Evolutionary conservation across 2,888 invertebrate genomes (phyloP), one percentile per base, ranked within the genome.

Genomic region (Sericinus montela): DNA sequence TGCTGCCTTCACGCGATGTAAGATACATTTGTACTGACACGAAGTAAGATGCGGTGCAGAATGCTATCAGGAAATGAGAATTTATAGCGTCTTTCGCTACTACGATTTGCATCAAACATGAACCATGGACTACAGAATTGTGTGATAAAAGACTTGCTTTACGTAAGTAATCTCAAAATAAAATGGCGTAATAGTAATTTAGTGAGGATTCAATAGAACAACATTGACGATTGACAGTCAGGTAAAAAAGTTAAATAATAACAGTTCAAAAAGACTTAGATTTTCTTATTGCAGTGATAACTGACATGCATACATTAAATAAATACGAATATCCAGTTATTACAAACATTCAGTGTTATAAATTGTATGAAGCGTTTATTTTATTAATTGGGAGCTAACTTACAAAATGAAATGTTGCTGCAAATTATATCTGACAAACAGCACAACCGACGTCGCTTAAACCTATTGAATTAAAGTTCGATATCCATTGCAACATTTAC

Each of bases 1-100:
- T 51, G 48, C 37, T 51, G 37, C 48, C 43, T 45, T 54, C 45
- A 41, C 28, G 16, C 11, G 11, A 32, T 15, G 4, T 35, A 28
- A 44, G 14, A 35, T 44, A 36, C 10, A 9, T 46, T 40, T 14
- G n/a, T 42, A 23, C 19, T 32, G 43, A 39, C 38, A 49, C 49
- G 44, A 44, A 40, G 41, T 30, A 28, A 28, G 23, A 48, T 15
- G 16, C 16, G 15, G 16, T 13, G 34, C 13, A 32, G 5, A 32
- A 7, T 1, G 13, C 8, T 11, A 32, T 32, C 32, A 11, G 11
- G 13, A 1, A 30, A n/a, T 30, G n/a, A 9, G 37, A 37, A 37
- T 14, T 38, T 19, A 10, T 25, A 8, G 28, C 15, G 9, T 36
- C 35, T 25, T 28, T 15, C n/a, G 36, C 36, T 25, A 36, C 4